phyloP scores from a whole-genome alignment of 1,140 invertebrate genomes.

The Eriocheir sinensis region DNA sequence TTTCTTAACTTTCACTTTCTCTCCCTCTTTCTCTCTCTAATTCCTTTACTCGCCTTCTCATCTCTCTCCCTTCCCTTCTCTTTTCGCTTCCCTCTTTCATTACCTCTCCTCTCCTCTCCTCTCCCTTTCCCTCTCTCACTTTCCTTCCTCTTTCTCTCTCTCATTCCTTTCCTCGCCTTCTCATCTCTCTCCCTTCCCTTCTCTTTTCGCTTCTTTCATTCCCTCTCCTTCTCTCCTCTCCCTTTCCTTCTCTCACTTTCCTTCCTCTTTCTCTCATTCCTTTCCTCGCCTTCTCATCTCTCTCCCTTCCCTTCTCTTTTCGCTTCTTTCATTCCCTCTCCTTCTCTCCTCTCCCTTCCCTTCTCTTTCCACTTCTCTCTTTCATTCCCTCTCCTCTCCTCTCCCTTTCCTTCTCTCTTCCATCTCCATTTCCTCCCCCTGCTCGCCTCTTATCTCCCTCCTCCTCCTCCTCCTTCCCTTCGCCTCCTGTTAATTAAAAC shows the following conservation, averaged over 20 bases:
- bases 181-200: background rate
- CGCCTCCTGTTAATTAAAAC: constrained; percentile 65
- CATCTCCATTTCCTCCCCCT: background rate
- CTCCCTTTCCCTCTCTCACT: background rate
- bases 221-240: background rate
- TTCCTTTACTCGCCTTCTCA: background rate
- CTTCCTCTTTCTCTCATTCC: background rate
- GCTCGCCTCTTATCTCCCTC: background rate
- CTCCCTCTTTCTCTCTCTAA: background rate
- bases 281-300: background rate
- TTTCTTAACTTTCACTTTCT: background rate
- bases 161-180: background rate
- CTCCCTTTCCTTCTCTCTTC: background rate
- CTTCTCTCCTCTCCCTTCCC: background rate
- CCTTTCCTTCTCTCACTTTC: background rate
- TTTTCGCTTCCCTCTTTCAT: background rate
- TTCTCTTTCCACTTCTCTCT: too few relatives aligned
- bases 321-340: background rate
- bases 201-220: background rate
- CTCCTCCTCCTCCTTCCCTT: background rate
- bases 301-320: background rate
- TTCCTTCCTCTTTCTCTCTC: background rate
- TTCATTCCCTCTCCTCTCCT: background rate
- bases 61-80: background rate
- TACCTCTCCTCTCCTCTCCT: background rate